Conservation (phyloP, 2,797 vertebrate genomes). For the Tapirus indicus region DNA sequence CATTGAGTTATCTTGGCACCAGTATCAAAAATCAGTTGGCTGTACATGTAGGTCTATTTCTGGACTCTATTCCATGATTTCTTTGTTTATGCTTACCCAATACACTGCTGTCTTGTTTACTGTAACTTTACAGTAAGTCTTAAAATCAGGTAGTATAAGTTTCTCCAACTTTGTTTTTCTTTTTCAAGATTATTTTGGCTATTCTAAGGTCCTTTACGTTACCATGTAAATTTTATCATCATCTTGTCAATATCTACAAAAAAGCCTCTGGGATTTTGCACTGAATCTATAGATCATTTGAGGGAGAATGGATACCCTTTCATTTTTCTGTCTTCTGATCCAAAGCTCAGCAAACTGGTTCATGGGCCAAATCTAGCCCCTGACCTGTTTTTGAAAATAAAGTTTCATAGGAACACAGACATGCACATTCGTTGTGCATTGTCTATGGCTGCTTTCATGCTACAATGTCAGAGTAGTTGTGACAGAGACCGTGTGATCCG, state of each 20-base stretch:
- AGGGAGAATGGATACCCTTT: not conserved
- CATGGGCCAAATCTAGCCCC: not conserved
- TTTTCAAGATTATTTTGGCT: not conserved
- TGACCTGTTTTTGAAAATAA: not conserved
- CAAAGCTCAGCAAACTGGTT: not conserved
- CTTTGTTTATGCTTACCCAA: not conserved
- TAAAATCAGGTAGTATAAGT: not conserved
- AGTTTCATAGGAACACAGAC: not conserved
- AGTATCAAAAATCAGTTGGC: not conserved
- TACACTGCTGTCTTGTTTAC: not conserved
- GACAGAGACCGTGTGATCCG: not conserved
- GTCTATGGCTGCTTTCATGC: not conserved
- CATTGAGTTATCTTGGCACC: not conserved
- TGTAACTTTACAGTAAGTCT: not conserved
- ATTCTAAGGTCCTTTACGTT: not conserved
- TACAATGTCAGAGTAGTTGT: not conserved
- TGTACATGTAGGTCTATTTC: not conserved
- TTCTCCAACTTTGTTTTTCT: not conserved
- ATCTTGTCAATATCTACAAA: not conserved
- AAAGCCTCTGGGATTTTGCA: not conserved
- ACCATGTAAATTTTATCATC: not conserved
- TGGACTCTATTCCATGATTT: not conserved
- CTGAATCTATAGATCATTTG: not conserved
- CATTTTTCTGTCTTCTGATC: constrained; percentile 4
- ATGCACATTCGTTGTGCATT: not conserved